These are phyloP conservation scores for Drosophila incognita DNA, from an alignment of 2,888 invertebrate genomes.

Conservation along the genomic window DNA sequence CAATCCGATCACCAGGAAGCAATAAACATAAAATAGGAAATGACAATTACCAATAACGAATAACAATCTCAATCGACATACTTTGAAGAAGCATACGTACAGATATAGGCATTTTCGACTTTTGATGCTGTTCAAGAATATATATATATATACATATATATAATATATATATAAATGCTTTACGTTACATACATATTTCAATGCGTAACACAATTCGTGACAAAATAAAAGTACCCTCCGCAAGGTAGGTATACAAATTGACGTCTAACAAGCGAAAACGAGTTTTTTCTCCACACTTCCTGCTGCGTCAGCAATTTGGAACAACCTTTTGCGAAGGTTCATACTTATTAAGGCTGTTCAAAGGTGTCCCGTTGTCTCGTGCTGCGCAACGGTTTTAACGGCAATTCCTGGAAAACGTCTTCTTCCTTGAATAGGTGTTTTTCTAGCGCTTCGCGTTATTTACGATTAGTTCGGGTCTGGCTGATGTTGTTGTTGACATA, in stretches of 20 bases:
- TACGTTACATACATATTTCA: not conserved
- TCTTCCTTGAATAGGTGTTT: slow-evolving; percentile 31
- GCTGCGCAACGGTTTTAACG: slow-evolving; percentile 60
- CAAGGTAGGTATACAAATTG: slow-evolving; percentile 3
- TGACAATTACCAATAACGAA: too few relatives aligned
- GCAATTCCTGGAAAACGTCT: slow-evolving; percentile 48
- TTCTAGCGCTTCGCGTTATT: slow-evolving; percentile 5
- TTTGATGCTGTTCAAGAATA: not conserved
- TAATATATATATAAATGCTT: not conserved
- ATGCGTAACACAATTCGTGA: not conserved
- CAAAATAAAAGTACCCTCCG: not conserved
- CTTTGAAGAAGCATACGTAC: not conserved
- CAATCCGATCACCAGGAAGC: not conserved
- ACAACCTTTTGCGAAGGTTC: slow-evolving; percentile 43
- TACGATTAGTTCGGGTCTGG: not conserved
- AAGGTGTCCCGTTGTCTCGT: slow-evolving; percentile 54
- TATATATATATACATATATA: not conserved
- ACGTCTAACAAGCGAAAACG: slow-evolving; percentile 22
- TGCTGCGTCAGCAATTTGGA: slow-evolving; percentile 54
- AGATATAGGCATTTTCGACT: not conserved
- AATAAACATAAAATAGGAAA: not conserved
- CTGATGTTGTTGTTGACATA: not conserved
- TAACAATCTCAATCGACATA: too few relatives aligned
- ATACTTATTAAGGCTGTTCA: slow-evolving; percentile 34
- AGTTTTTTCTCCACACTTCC: slow-evolving; percentile 43